Base-by-base conservation (phyloP, 2,113 vertebrate genomes). In the Engystomops pustulosus region DNA sequence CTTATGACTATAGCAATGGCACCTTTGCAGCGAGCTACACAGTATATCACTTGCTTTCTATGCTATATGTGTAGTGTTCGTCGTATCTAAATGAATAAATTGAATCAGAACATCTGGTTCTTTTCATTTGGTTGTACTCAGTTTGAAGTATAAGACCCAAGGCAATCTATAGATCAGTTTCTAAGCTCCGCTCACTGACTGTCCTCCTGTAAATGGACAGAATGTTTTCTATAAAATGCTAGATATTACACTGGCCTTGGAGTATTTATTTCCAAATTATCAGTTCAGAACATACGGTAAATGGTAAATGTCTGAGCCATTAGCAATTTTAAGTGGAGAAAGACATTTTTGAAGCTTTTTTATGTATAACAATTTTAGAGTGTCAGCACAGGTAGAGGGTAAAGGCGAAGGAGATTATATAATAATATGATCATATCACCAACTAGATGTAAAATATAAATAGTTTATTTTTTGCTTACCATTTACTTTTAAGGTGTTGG, bases 131-230 rank as follows among this genome's bases (percentile, higher is more conserved):
- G 60, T 65, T 65, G 60, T 60, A 14, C 58, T 60, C 58, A 60
- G 58, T 60, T 27, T 60, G 25, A 65, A 65, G 27, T 65, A 65
- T 65, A 30, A 65, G 60, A 14, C 60, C 60, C 60, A 65, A 65
- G 60, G 60, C 60, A 32, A 65, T 65, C 60, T 32, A 65, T 65
- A 65, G 60, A 65, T 65, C 60, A 17, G 25, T 30, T 65, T 65
- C 27, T 32, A 65, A 65, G 15, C 60, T 65, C 60, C n/a, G 3
- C 60, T 17, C 27, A 65, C 25, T 32, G 60, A 30, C 60, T 30
- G 60, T 60, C 55, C 20, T 58, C 53, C 27, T 30, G 60, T 65
- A 65, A 32, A 65, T 32, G 60, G 60, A 65, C 30, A 65, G 27
- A 32, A 65, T 65, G 12, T 32, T 65, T 27, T 65, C 15, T 65